Evolutionary conservation across 2,888 invertebrate genomes (phyloP).

Genomic region (Zygogramma bicolorata): DNA sequence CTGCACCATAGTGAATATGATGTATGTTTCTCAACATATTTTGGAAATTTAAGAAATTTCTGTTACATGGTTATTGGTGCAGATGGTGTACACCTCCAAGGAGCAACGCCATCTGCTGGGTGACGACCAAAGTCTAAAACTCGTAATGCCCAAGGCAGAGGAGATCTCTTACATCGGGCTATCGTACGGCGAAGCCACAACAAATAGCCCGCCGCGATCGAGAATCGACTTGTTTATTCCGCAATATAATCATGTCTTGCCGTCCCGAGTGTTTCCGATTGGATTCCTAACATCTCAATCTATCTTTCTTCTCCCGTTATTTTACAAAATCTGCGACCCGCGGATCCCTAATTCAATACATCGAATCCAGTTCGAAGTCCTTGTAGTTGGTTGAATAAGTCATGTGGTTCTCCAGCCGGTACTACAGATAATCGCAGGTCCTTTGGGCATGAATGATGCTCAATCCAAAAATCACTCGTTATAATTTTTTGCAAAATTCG

Average conservation of each 20-base stretch:
- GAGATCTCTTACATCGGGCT: no score
- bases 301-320: neutral
- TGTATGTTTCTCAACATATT: no score
- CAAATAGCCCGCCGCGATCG: no score
- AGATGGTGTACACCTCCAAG: no score
- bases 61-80: no score
- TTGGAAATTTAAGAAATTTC: no score
- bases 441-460: neutral
- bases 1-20: no score
- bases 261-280: neutral
- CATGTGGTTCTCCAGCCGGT: neutral
- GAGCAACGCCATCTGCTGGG: no score
- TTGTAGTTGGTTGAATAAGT: slow-evolving; percentile 1
- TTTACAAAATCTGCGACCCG: neutral
- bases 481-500: neutral
- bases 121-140: no score
- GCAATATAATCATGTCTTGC: neutral
- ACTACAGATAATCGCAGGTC: slow-evolving; percentile 36
- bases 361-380: neutral
- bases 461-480: neutral
- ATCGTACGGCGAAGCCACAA: no score
- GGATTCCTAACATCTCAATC: neutral
- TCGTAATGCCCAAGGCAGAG: no score
- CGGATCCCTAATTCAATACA: neutral
- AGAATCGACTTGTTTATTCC: neutral